A percentile compares a stretch with the other conserved stretches of the same genome.
These are phyloP conservation scores for Lagria hirta DNA, from an alignment of 2,888 invertebrate species.

Conservation along the genomic window DNA sequence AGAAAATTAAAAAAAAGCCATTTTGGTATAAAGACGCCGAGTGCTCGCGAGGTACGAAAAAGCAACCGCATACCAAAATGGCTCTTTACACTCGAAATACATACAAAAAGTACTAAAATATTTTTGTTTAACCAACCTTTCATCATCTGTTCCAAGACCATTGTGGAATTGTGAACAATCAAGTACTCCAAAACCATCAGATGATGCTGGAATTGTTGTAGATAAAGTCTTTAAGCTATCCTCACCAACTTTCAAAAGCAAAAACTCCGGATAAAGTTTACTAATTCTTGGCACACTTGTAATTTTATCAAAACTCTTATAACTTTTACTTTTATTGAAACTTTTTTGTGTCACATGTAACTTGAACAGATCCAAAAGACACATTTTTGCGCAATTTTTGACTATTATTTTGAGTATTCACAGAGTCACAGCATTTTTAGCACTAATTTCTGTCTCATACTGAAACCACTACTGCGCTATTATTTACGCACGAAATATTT, in stretches of 20 bases:
- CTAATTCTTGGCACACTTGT: slow-evolving; percentile 26
- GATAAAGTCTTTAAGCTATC: slow-evolving; percentile 29
- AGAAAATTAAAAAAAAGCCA: too few relatives aligned
- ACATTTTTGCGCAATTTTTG: slow-evolving; percentile 50
- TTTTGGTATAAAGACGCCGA: too few relatives aligned
- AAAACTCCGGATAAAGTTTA: slow-evolving; percentile 37
- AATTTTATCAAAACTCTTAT: slow-evolving; percentile 20
- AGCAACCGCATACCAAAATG: too few relatives aligned
- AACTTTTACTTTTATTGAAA: slow-evolving; percentile 36
- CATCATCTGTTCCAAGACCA: slow-evolving; percentile 7
- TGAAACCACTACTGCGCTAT: slow-evolving; percentile 30
- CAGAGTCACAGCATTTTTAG: slow-evolving; percentile 21
- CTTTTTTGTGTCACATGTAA: slow-evolving; percentile 58
- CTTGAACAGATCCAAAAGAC: slow-evolving; percentile 60
- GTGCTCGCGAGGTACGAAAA: too few relatives aligned
- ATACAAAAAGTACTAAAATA: too few relatives aligned
- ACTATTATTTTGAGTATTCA: slow-evolving; percentile 5
- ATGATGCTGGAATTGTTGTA: slow-evolving; percentile 30
- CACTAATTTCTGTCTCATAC: slow-evolving; percentile 29
- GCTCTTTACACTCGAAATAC: too few relatives aligned
- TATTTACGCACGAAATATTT: slow-evolving; percentile 37
- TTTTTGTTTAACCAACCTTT: too few relatives aligned
- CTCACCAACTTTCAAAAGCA: slow-evolving; percentile 30
- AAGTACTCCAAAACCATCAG: not conserved
- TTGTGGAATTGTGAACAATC: slow-evolving; percentile 11